These are phyloP conservation scores for Andricus quercusramuli DNA, from an alignment of 2,888 invertebrate genomes.

Conservation along the genomic window DNA sequence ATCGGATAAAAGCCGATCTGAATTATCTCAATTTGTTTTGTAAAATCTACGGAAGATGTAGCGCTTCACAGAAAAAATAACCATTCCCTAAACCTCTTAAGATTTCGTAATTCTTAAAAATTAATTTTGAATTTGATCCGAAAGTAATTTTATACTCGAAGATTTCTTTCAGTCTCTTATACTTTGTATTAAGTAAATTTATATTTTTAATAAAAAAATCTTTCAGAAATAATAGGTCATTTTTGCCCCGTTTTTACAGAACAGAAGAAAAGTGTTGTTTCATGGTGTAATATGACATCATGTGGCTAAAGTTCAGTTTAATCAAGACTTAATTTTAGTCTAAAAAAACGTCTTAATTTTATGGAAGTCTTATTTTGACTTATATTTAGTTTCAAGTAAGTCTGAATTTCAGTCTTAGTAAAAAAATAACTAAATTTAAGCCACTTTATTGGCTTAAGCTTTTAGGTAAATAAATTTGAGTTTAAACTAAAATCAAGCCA, in stretches of 20 bases:
- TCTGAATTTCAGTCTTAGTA: not conserved
- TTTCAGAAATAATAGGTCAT: not conserved
- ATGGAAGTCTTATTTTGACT: not conserved
- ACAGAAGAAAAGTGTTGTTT: not conserved
- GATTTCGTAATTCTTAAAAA: not conserved
- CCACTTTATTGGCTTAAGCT: not conserved
- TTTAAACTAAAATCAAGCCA: not conserved
- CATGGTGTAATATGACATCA: too few species aligned
- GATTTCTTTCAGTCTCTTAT: not conserved
- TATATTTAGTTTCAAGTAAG: not conserved
- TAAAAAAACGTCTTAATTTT: too few species aligned
- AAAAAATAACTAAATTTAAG: not conserved
- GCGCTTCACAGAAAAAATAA: constrained; percentile 2
- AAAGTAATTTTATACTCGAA: not conserved
- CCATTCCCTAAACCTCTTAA: not conserved
- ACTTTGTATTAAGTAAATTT: too few species aligned
- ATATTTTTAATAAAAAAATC: not conserved
- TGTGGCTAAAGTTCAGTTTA: too few species aligned
- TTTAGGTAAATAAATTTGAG: too few species aligned
- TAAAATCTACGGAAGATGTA: constrained; percentile 8
- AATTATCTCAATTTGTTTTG: not conserved
- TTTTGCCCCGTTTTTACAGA: not conserved
- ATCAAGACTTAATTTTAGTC: too few species aligned
- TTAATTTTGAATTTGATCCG: too few species aligned
- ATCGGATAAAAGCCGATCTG: constrained; percentile 28